Evolutionary conservation across 2,113 vertebrate species (phyloP), one percentile per base, ranked within the genome.

Genomic region (Corythoichthys intestinalis): DNA sequence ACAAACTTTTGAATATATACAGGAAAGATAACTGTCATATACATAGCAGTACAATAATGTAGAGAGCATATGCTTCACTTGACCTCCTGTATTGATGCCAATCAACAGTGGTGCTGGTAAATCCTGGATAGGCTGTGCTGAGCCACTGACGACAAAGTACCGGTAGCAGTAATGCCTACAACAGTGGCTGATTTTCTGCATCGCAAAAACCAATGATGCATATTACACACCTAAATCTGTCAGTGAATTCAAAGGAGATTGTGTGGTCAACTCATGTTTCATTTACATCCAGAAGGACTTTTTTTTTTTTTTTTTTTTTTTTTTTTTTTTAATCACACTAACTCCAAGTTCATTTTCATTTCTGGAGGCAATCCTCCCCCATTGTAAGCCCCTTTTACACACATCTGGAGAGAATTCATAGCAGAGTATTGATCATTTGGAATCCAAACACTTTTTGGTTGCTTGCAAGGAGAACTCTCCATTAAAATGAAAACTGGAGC

Each of bases 101-200:
- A 56, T 34, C 28, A 56, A 28, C 4, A 34, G 20, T 34, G n/a
- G 9, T 34, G 46, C 44, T 47, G 2, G 6, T 34, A 7, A 9
- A 4, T 44, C 10, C 58, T 60, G 37, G 13, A 38, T 20, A 4
- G 10, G 14, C 4, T 62, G n/a, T 7, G 17, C 11, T 44, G 39
- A 7, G 39, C 53, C 61, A 47, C 47, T 65, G 76, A 71, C 83
- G 20, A 76, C 75, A 64, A 60, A 60, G 47, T 66, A 28, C 20
- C 20, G 20, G 20, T 74, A 80, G 75, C 74, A 83, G 67, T 64
- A 64, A 62, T 66, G 66, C 37, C 67, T 70, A 74, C 73, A 86
- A 87, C 86, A 90, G 78, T 85, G 81, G 71, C 69, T 73, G 83
- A 87, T 86, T 88, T 84, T 88, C 78, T 85, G 63, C 66, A 47